Conservation (phyloP, 2,888 invertebrate species). For the Eubasilissa splendida region DNA sequence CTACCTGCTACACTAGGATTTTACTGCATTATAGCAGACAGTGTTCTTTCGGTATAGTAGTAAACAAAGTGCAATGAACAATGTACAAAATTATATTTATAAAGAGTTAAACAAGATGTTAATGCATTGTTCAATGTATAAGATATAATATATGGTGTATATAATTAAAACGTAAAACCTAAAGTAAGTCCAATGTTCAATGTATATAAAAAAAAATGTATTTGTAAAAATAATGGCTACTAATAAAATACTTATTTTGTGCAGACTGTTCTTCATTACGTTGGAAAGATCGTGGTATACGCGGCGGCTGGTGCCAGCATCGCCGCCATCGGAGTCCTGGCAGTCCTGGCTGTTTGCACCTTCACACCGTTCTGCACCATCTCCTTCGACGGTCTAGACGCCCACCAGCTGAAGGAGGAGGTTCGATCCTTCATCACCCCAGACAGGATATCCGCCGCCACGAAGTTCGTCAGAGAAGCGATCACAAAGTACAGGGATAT, state of each 20-base stretch:
- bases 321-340: slow-evolving; percentile 68
- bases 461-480: slow-evolving; percentile 75
- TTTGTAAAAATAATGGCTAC: not conserved
- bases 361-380: slow-evolving; percentile 77
- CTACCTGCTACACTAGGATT: too few species aligned
- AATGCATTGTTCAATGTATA: too few species aligned
- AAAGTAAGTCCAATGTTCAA: too few species aligned
- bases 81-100: too few species aligned
- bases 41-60: too few species aligned
- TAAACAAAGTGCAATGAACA: too few species aligned
- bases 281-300: slow-evolving; percentile 62
- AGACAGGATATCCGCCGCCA: slow-evolving; percentile 74
- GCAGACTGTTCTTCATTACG: slow-evolving; percentile 49
- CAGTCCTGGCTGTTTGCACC: slow-evolving; percentile 74
- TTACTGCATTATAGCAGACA: too few species aligned
- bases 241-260: slow-evolving; percentile 33
- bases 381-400: slow-evolving; percentile 67
- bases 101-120: too few species aligned
- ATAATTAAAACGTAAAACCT: too few species aligned
- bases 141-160: too few species aligned
- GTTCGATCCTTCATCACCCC: slow-evolving; percentile 74
- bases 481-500: slow-evolving; percentile 72
- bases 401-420: slow-evolving; percentile 65
- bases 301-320: slow-evolving; percentile 64
- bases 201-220: too few species aligned